Percentiles rank a stretch among this genome's conserved stretches.
phyloP scores from a whole-genome alignment of 2,797 vertebrate genomes.

The Sebastes elongatus region DNA sequence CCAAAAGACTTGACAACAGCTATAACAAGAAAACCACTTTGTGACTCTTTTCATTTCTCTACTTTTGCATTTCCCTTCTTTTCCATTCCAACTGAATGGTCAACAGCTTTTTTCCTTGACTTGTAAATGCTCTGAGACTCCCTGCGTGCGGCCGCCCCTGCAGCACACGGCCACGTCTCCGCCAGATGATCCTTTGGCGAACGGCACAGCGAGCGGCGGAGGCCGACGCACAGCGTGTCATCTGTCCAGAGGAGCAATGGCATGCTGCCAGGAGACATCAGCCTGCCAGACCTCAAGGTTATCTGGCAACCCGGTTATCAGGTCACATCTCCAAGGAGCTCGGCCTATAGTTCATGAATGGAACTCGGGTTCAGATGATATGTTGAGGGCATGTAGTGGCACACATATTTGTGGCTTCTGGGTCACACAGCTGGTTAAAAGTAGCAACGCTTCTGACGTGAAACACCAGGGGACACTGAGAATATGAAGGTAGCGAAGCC shows the following conservation, averaged over 20 bases:
- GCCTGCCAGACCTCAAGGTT: slow-evolving; percentile 50
- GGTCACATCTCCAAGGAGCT: slow-evolving; percentile 59
- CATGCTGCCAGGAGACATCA: slow-evolving; percentile 38
- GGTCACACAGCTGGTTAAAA: background rate
- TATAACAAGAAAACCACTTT: slow-evolving; percentile 46
- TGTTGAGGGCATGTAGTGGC: slow-evolving; percentile 6
- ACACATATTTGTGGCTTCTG: background rate
- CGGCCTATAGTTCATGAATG: slow-evolving; percentile 14
- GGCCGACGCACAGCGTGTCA: slow-evolving; percentile 42
- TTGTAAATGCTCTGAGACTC: slow-evolving; percentile 23
- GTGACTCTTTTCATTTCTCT: slow-evolving; percentile 32
- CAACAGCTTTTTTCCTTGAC: slow-evolving; percentile 13
- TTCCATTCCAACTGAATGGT: slow-evolving; percentile 41
- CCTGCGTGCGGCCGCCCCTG: slow-evolving; percentile 20
- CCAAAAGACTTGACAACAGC: slow-evolving; percentile 46
- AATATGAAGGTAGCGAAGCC: background rate
- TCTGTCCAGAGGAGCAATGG: slow-evolving; percentile 47
- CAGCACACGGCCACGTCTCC: slow-evolving; percentile 27
- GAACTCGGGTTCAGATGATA: slow-evolving; percentile 17
- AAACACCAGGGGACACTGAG: background rate
- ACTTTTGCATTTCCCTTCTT: slow-evolving; percentile 26
- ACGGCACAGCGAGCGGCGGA: slow-evolving; percentile 19
- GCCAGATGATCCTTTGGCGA: slow-evolving; percentile 66
- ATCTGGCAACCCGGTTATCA: slow-evolving; percentile 37
- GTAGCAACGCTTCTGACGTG: background rate